Conservation (phyloP, 30 jellyfish, hydroid and myxozoan genomes). For the Haliclystus octoradiatus region DNA sequence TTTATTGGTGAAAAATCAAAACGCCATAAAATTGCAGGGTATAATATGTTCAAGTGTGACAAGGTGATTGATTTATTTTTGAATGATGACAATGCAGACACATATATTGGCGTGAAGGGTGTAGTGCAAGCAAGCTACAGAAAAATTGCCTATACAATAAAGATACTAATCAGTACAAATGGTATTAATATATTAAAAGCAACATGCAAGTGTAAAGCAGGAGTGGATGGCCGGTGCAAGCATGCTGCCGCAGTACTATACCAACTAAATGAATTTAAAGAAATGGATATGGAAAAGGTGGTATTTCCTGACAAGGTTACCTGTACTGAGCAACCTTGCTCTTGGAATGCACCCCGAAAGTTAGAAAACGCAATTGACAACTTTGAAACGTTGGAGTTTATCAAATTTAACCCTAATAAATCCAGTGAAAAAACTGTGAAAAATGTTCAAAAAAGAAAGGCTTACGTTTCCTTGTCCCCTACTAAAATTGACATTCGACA, state of each 20-base stretch:
- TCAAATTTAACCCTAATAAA: neutral
- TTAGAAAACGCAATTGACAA: neutral
- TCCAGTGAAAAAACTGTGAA: neutral
- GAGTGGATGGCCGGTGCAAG: constrained; percentile 2
- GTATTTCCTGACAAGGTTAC: no score
- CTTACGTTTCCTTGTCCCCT: neutral
- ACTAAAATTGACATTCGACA: neutral
- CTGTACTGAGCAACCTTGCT: no score
- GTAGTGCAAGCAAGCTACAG: neutral
- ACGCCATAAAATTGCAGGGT: neutral
- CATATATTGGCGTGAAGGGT: neutral
- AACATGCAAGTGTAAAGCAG: neutral
- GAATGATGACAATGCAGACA: neutral
- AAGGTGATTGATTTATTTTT: neutral
- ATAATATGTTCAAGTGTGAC: neutral
- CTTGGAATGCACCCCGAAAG: neutral
- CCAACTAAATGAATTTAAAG: neutral
- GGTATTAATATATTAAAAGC: neutral
- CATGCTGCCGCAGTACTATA: neutral
- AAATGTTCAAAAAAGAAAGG: neutral
- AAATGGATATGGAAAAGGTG: neutral
- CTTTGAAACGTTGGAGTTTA: neutral
- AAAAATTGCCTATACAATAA: neutral
- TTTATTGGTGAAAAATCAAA: neutral
- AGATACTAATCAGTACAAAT: no score